Evolutionary conservation across 2,797 vertebrate genomes (phyloP), one percentile per base, ranked within the genome.

Genomic region (Sardinella longiceps): DNA sequence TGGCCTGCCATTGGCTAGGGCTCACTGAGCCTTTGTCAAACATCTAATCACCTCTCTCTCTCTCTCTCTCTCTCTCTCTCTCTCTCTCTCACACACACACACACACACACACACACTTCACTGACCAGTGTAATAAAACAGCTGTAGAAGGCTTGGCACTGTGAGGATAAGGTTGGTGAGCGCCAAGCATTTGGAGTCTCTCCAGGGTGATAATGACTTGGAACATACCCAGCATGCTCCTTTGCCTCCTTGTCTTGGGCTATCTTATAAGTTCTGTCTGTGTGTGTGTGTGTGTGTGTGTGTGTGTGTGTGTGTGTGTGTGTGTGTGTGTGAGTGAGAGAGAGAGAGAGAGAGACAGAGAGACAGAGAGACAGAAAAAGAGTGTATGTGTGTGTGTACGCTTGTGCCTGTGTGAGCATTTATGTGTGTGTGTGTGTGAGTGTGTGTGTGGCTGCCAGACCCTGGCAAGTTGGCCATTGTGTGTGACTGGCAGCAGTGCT

Each of bases 131-230:
- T 77, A 43, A 43, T 77, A 77, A 77, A 77, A 77, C 70, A 77
- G 70, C 37, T 77, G 70, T 77, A 77, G 70, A 23, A 77, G 10
- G 70, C 63, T 77, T 77, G 70, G 70, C 70, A 77, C 37, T 37
- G 70, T 23, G 70, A 39, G 70, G 18, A 37, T 77, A 77, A 77
- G 70, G 70, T 43, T 20, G 70, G 37, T 43, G 70, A 77, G 70
- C 70, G 70, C 70, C 37, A 77, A 43, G 70, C 70, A 77, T 77
- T 77, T 77, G 70, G 70, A 23, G 18, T 77, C 33, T 77, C 70
- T 77, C 70, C 70, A 77, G 37, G 70, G 70, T 77, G 70, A 77
- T 77, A 77, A 77, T 77, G 70, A 77, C 70, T 77, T 77, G 70
- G 70, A 33, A 2, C 39, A 43, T 77, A 23, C 70, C 70, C 70